Evolutionary conservation across 2,797 vertebrate genomes (phyloP).

Genomic region (Iguana delicatissima): DNA sequence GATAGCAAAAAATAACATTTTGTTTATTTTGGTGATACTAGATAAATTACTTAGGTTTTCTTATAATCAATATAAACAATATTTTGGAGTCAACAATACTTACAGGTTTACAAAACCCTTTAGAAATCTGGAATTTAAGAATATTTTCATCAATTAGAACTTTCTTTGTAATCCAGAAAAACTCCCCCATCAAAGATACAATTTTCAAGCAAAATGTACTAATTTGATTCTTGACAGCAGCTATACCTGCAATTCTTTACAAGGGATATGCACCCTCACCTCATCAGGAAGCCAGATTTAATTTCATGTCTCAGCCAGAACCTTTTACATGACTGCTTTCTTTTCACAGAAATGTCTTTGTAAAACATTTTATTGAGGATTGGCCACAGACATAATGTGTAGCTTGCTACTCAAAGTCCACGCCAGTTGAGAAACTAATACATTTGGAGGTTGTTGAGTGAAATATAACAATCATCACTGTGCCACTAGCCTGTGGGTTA

Average conservation of each 20-base stretch:
- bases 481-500: not conserved
- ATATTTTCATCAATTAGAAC: not conserved
- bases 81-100: not conserved
- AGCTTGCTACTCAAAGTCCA: not conserved
- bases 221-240: not conserved
- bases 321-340: not conserved
- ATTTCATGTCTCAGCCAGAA: not conserved
- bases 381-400: not conserved
- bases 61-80: not conserved
- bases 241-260: not conserved
- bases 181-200: not conserved
- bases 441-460: not conserved
- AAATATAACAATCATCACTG: not conserved
- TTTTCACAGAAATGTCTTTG: not conserved
- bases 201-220: not conserved
- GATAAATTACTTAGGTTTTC: not conserved
- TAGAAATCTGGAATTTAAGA: not conserved
- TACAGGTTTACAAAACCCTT: not conserved
- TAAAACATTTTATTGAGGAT: not conserved
- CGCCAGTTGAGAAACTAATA: not conserved
- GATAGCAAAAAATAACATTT: not conserved
- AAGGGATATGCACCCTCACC: no score
- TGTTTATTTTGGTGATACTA: not conserved
- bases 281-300: not conserved
- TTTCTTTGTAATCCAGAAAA: not conserved